Evolutionary conservation across 2,797 vertebrate genomes (phyloP).

Genomic region (Lacerta viridis): DNA sequence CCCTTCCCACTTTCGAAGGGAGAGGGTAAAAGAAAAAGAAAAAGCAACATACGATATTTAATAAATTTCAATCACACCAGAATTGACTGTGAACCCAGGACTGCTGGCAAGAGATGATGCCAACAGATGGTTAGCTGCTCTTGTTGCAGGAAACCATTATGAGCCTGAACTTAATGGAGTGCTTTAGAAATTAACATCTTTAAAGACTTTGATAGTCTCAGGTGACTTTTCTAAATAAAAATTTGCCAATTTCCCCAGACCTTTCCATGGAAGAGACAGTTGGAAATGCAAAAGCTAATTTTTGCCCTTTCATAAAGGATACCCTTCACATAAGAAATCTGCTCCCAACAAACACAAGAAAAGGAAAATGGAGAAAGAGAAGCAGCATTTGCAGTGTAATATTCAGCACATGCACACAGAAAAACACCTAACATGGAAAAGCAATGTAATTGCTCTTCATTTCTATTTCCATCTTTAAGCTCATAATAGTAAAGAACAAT

Average conservation of each 20-base stretch:
- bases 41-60: conserved; percentile 71
- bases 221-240: conserved; percentile 59
- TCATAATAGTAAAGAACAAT: background rate
- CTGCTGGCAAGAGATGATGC: conserved; percentile 75
- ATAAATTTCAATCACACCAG: conserved; percentile 64
- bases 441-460: background rate
- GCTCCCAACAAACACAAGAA: background rate
- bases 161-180: conserved; percentile 74
- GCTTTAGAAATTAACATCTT: conserved; percentile 78
- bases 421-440: background rate
- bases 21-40: conserved; percentile 10
- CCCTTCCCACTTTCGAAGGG: conserved; percentile 16
- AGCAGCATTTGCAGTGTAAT: background rate
- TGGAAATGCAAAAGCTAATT: conserved; percentile 46
- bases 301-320: conserved; percentile 34
- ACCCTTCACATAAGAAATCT: no score
- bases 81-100: conserved; percentile 66
- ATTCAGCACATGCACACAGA: background rate
- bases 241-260: conserved; percentile 46
- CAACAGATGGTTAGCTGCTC: conserved; percentile 79
- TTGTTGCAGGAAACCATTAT: conserved; percentile 70
- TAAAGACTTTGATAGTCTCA: conserved; percentile 64
- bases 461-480: background rate
- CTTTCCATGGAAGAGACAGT: conserved; percentile 45
- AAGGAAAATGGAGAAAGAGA: background rate